Evolutionary conservation across 2,888 invertebrate genomes (phyloP).

Genomic region (Eledona agricola): DNA sequence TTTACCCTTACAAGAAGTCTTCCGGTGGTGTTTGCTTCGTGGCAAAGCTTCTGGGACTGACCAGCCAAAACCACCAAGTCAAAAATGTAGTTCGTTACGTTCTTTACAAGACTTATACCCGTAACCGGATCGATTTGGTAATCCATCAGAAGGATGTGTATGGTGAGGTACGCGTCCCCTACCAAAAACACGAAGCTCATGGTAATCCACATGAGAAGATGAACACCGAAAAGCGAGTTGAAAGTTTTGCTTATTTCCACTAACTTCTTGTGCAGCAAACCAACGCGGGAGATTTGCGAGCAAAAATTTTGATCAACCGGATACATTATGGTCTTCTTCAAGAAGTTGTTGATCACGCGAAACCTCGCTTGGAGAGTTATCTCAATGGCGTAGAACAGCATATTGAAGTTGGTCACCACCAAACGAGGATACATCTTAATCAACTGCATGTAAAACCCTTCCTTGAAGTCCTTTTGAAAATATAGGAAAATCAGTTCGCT

Average conservation of each 20-base stretch:
- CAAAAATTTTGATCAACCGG: conserved; percentile 1
- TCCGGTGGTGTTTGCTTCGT: conserved; percentile 3
- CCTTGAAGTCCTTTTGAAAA: no score
- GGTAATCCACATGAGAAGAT: neutral
- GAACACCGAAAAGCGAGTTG: conserved; percentile 1
- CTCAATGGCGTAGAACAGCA: neutral
- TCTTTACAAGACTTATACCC: no score
- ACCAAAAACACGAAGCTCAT: neutral
- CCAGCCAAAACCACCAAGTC: neutral
- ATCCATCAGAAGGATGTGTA: no score
- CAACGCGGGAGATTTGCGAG: neutral
- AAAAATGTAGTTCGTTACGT: neutral
- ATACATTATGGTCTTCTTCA: neutral
- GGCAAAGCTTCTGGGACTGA: no score
- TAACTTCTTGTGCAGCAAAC: conserved; percentile 4
- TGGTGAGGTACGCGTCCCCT: conserved; percentile 1
- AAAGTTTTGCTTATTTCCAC: conserved; percentile 1
- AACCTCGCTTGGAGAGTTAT: neutral
- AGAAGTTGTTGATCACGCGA: conserved; percentile 1
- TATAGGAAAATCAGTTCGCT: no score
- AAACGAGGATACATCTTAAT: conserved; percentile 1
- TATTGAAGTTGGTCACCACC: conserved; percentile 1
- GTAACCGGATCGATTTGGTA: no score
- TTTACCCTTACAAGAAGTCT: conserved; percentile 34
- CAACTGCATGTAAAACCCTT: neutral